Evolutionary conservation across 53 echinoderm and acorn worm species (phyloP).

Genomic region (Arbacia lixula): DNA sequence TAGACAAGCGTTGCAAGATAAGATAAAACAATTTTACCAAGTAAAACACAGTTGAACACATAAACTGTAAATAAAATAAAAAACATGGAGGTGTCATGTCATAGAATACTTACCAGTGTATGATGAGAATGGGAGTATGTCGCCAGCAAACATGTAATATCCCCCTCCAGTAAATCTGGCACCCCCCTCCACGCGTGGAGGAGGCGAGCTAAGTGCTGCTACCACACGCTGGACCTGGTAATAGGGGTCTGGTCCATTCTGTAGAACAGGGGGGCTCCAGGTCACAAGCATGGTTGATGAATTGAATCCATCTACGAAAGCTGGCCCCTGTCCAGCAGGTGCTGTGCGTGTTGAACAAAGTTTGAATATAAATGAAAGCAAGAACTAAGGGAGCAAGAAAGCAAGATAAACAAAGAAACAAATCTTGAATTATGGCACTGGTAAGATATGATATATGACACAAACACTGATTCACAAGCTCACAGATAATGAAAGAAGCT

Average conservation of each 20-base stretch:
- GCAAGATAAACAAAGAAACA: too few species aligned
- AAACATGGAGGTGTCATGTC: neutral
- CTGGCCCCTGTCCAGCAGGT: conserved; percentile 72
- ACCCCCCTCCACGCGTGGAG: conserved; percentile 90
- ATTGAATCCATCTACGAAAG: conserved; percentile 87
- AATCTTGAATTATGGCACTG: too few species aligned
- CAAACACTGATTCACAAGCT: too few species aligned
- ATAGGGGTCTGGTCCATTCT: conserved; percentile 93
- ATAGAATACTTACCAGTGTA: conserved; percentile 79
- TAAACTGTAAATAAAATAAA: too few species aligned
- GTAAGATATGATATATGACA: too few species aligned
- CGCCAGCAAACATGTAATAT: conserved; percentile 79
- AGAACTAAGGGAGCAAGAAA: too few species aligned
- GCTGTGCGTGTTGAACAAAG: conserved; percentile 55
- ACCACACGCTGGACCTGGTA: conserved; percentile 77
- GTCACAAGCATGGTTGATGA: conserved; percentile 76
- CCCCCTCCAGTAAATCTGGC: conserved; percentile 95
- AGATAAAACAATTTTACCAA: too few species aligned
- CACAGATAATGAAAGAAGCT: too few species aligned
- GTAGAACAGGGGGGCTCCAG: conserved; percentile 85
- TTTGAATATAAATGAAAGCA: too few species aligned
- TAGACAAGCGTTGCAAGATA: too few species aligned
- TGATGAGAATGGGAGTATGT: conserved; percentile 80
- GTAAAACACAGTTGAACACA: too few species aligned
- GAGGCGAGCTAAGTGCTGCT: conserved; percentile 75